Conservation (phyloP, 2,797 vertebrate genomes). For the Urocyon cinereoargenteus region DNA sequence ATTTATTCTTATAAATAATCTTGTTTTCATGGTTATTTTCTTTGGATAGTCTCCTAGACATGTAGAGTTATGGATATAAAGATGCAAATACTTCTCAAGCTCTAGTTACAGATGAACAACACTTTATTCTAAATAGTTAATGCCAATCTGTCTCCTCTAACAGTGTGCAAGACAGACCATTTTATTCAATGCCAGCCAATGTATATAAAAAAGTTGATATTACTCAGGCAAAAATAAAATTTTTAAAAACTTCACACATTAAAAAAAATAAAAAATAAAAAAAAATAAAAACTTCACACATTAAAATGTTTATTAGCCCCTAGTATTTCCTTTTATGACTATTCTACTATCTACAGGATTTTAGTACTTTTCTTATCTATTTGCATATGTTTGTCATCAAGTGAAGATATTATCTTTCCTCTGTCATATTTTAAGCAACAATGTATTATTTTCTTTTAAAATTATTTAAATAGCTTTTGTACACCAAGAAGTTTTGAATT, state of each 20-base stretch:
- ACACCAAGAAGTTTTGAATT: neutral
- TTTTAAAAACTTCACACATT: neutral
- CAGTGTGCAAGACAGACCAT: neutral
- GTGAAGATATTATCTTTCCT: neutral
- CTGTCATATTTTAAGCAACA: constrained; percentile 2
- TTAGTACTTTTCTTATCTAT: neutral
- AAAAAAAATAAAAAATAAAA: too few species aligned
- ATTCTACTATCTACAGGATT: neutral
- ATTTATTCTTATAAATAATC: neutral
- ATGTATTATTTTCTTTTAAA: neutral
- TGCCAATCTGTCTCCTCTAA: neutral
- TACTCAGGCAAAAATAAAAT: constrained; percentile 25
- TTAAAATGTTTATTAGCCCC: neutral
- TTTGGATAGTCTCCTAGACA: constrained; percentile 36
- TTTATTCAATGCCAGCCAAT: neutral
- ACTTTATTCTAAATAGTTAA: constrained; percentile 43
- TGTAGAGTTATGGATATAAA: neutral
- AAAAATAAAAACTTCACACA: neutral
- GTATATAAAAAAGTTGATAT: neutral
- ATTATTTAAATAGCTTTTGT: neutral
- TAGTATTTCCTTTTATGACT: neutral
- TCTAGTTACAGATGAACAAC: neutral
- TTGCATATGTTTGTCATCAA: neutral
- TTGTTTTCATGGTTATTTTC: constrained; percentile 25
- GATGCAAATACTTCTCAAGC: constrained; percentile 30